A percentile compares a stretch with the other conserved stretches of the same genome.
These are phyloP conservation scores for Planiliza haematocheilus DNA, from an alignment of 2,113 vertebrate genomes.

Conservation along the genomic window DNA sequence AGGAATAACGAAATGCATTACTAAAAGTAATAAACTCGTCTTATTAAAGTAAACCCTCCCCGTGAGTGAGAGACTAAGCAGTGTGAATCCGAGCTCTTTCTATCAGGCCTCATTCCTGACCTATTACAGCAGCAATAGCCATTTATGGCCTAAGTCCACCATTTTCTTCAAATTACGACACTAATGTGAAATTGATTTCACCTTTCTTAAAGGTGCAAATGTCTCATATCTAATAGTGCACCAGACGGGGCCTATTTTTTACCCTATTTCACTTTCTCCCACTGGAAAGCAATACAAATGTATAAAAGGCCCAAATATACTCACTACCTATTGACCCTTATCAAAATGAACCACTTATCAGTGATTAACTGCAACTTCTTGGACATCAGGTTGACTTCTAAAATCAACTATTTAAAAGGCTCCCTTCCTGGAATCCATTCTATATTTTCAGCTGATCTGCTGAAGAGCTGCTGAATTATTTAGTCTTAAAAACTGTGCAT, in stretches of 20 bases:
- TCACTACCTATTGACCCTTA: neutral
- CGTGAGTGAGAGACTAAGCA: conserved; percentile 3
- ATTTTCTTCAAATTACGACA: conserved; percentile 42
- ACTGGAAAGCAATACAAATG: no score
- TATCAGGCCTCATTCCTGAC: conserved; percentile 20
- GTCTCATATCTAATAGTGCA: neutral
- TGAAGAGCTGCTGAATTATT: conserved; percentile 74
- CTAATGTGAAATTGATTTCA: conserved; percentile 35
- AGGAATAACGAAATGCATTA: conserved; percentile 42
- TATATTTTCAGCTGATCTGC: conserved; percentile 40
- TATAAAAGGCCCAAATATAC: no score
- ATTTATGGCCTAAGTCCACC: conserved; percentile 27
- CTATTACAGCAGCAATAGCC: conserved; percentile 12
- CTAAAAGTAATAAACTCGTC: conserved; percentile 38
- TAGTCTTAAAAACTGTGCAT: conserved; percentile 61
- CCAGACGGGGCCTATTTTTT: neutral
- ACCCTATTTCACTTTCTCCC: neutral
- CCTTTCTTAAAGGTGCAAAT: conserved; percentile 14
- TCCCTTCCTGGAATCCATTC: conserved; percentile 54
- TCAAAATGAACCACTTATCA: neutral
- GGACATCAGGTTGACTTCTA: neutral
- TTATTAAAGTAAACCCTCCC: conserved; percentile 53
- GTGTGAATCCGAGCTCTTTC: conserved; percentile 29
- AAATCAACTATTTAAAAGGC: conserved; percentile 31
- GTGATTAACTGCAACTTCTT: neutral